Evolutionary conservation across 2,113 vertebrate species (phyloP).

Genomic region (Talpa occidentalis): DNA sequence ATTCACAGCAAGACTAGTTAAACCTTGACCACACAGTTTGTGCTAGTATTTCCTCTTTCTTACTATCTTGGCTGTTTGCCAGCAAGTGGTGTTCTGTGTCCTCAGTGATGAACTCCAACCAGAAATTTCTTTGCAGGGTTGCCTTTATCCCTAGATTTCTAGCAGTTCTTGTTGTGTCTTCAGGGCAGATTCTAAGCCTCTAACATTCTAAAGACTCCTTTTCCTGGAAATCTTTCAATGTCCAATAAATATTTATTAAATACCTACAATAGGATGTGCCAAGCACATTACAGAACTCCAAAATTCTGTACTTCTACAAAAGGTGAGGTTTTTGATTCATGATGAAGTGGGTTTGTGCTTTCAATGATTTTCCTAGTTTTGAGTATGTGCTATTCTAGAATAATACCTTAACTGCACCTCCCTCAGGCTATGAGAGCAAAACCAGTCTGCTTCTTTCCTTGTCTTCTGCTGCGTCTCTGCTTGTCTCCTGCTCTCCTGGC

Average conservation of each 20-base stretch:
- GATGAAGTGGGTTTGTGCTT: not conserved
- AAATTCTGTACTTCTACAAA: not conserved
- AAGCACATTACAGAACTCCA: not conserved
- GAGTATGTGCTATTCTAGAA: constrained; percentile 17
- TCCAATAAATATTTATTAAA: constrained; percentile 65
- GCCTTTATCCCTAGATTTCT: not conserved
- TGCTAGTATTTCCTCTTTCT: not conserved
- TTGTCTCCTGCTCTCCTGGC: not conserved
- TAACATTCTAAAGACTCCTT: not conserved
- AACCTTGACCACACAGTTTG: constrained; percentile 33
- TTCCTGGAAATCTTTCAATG: constrained; percentile 33
- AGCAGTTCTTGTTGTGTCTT: not conserved
- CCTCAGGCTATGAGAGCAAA: not conserved
- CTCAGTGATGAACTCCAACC: constrained; percentile 36
- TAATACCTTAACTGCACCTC: not conserved
- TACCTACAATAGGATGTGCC: not conserved
- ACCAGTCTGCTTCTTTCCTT: not conserved
- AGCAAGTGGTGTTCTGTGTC: not conserved
- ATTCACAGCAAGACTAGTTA: constrained; percentile 24
- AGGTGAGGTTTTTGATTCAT: constrained; percentile 4
- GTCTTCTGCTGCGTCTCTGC: not conserved
- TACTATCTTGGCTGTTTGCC: constrained; percentile 47
- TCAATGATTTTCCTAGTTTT: not conserved
- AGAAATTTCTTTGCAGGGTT: constrained; percentile 35
- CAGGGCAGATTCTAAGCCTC: constrained; percentile 7